Percentiles rank a stretch among this genome's conserved stretches.
Conservation (phyloP, 2,797 vertebrate genomes). For the Morelia viridis region DNA sequence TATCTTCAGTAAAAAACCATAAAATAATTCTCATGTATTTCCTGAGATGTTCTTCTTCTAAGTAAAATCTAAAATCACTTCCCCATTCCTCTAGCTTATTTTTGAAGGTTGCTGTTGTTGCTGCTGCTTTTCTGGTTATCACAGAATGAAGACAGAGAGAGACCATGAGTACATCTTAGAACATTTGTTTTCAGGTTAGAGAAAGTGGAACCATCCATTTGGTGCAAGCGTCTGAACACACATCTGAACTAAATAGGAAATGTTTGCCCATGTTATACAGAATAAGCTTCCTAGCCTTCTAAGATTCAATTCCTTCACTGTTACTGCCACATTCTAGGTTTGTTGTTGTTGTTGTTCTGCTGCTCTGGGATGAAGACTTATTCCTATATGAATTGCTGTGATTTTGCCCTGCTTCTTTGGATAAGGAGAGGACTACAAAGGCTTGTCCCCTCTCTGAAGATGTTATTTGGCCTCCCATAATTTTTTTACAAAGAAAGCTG, state of each 20-base stretch:
- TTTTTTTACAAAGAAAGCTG: too few relatives aligned
- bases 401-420: background rate
- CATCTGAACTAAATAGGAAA: background rate
- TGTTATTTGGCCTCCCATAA: too few relatives aligned
- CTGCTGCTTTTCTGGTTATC: background rate
- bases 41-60: background rate
- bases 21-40: background rate
- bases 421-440: background rate
- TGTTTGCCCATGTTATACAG: too few relatives aligned
- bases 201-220: background rate
- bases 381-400: background rate
- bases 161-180: background rate
- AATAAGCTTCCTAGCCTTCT: background rate
- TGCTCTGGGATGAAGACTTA: background rate
- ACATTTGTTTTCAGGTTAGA: constrained; percentile 3
- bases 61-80: background rate
- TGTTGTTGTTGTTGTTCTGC: background rate
- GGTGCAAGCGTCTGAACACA: background rate
- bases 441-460: background rate
- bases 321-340: background rate
- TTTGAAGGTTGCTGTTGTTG: background rate
- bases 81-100: background rate
- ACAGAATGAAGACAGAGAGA: background rate
- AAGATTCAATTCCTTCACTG: background rate
- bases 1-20: background rate